Conservation (phyloP, 2,797 vertebrate genomes). For the Tauraco hartlaubi region DNA sequence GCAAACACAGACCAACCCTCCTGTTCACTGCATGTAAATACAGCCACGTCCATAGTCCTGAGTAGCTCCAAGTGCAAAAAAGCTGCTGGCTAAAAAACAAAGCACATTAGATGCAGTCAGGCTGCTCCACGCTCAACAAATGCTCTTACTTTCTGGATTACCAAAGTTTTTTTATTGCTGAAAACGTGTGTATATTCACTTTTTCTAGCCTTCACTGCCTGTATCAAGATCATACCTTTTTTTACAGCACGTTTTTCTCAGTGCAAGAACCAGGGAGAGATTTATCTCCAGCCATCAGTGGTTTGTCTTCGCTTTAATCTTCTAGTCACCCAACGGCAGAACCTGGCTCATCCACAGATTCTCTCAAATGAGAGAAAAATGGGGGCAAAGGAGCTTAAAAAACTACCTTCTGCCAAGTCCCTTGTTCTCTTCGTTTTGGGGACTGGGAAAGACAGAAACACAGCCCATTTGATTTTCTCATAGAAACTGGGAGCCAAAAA, state of each 20-base stretch:
- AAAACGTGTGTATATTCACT: rapidly evolving
- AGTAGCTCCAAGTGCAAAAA: not conserved
- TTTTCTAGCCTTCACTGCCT: not conserved
- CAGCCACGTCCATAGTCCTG: not conserved
- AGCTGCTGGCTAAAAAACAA: not conserved
- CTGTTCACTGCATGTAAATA: not conserved
- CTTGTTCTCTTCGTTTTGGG: not conserved
- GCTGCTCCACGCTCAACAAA: not conserved
- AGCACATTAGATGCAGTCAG: not conserved
- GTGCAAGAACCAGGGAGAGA: not conserved
- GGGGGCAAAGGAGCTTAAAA: not conserved
- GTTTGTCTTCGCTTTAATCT: not conserved
- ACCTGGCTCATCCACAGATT: not conserved
- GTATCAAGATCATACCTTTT: not conserved
- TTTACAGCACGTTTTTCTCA: not conserved
- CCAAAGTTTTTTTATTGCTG: not conserved
- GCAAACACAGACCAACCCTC: not conserved
- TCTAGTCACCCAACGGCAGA: not conserved
- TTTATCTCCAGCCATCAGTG: not conserved
- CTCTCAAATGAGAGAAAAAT: not conserved
- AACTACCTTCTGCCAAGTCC: not conserved
- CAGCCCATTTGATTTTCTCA: slow-evolving; percentile 33
- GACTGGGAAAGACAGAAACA: slow-evolving; percentile 12
- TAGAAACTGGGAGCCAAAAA: slow-evolving; percentile 56
- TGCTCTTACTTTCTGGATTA: not conserved